phyloP scores from a whole-genome alignment of 2,797 vertebrate genomes.

The Semaprochilodus insignis region DNA sequence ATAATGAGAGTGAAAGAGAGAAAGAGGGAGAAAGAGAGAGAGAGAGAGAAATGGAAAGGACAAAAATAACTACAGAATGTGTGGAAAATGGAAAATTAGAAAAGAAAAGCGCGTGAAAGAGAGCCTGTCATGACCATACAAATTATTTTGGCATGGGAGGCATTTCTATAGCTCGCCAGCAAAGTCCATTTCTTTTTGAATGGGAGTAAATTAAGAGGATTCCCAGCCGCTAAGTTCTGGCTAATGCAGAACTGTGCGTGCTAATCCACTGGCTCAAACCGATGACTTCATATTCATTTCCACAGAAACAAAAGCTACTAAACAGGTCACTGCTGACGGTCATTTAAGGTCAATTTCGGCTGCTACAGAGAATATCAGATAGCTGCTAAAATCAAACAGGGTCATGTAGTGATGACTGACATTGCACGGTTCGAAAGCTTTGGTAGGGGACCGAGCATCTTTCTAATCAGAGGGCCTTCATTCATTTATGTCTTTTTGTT shows the following conservation, averaged over 20 bases:
- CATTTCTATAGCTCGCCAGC: constrained; percentile 72
- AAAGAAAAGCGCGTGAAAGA: neutral
- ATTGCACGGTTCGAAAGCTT: neutral
- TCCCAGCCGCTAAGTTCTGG: constrained; percentile 78
- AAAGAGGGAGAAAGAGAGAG: constrained; percentile 65
- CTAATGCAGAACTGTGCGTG: constrained; percentile 78
- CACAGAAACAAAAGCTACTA: constrained; percentile 57
- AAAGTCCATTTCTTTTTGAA: constrained; percentile 84
- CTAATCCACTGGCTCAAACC: constrained; percentile 74
- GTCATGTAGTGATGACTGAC: neutral
- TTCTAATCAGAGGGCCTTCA: neutral
- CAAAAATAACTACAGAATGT: constrained; percentile 42
- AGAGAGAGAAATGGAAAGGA: constrained; percentile 73
- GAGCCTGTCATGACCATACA: constrained; percentile 67
- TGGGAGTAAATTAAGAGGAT: constrained; percentile 83
- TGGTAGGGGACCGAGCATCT: neutral
- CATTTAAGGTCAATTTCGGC: constrained; percentile 29
- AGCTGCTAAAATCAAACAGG: neutral
- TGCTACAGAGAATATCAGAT: neutral
- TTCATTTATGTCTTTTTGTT: neutral
- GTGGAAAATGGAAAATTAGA: constrained; percentile 61
- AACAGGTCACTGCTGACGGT: constrained; percentile 31
- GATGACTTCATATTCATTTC: constrained; percentile 55
- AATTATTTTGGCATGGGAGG: constrained; percentile 75
- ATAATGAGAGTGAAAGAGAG: constrained; percentile 76